Evolutionary conservation across 64 coral and sea anemone genomes (phyloP), one percentile per base, ranked within the genome.

Genomic region (Orbicella faveolata): DNA sequence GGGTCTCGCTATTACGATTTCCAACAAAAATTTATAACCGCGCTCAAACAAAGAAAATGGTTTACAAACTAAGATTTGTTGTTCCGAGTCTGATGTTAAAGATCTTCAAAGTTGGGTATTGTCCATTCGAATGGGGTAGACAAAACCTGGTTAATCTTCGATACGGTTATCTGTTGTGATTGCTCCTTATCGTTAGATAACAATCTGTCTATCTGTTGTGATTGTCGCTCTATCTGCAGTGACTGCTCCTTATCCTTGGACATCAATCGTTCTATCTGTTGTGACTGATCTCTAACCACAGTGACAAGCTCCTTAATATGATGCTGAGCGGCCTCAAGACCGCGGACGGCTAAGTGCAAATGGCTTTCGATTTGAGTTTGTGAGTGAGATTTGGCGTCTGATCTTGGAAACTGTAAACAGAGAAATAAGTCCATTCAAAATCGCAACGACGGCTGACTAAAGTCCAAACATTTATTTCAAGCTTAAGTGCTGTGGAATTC

Each of bases 301-400:
- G 20, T 30, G 20, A 39, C 63, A 36, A 84, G 63, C 36, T 34
- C 63, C 35, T 59, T 61, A 11, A 84, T 63, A 36, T 69, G 81
- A 37, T 51, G 63, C 18, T 69, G 81, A 67, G 81, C 70, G 33
- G 81, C 3, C 14, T 84, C 35, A 21, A 84, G 81, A 21, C 81
- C 81, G 9, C 62, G 81, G 21, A 84, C 63, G 37, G 81, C 81
- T 69, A 84, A 37, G 81, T 36, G 9, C 33, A 84, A 59, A 39
- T 84, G 81, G 37, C 11, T 8, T 70, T 84, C 81, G 21, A 84
- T 59, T 67, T 69, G 17, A 41, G 63, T 66, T 68, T 68, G 63
- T 35, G 39, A n/a, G n/a, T n/a, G n/a, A n/a, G n/a, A n/a, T n/a
- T n/a, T n/a, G n/a, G n/a, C n/a, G n/a, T n/a, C n/a, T n/a, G n/a